Evolutionary conservation across 1,140 invertebrate species (phyloP).

Genomic region (Drosophila fuyamai): DNA sequence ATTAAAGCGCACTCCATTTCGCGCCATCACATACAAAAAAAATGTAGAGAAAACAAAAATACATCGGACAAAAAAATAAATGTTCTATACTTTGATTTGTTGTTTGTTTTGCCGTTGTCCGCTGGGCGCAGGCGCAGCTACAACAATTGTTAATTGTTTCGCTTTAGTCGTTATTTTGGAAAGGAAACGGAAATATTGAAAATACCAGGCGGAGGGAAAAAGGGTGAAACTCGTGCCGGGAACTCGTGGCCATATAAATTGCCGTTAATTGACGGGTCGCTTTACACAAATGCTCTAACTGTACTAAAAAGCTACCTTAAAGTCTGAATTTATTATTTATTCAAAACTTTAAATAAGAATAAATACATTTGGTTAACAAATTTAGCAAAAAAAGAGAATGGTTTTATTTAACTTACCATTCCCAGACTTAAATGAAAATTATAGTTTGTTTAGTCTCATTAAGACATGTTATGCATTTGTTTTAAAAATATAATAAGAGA

Average conservation of each 20-base stretch:
- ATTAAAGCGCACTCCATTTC: constrained; percentile 82
- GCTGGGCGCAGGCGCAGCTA: constrained; percentile 67
- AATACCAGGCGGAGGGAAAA: constrained; percentile 11
- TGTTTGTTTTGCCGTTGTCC: constrained; percentile 78
- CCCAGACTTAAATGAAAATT: no score
- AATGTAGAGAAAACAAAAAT: constrained; percentile 27
- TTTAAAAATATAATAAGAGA: background rate
- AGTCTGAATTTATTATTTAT: no score
- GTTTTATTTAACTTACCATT: no score
- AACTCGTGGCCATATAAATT: constrained; percentile 69
- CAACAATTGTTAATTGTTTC: constrained; percentile 82
- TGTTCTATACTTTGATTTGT: constrained; percentile 52
- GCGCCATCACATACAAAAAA: constrained; percentile 58
- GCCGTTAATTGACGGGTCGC: constrained; percentile 72
- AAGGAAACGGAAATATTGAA: constrained; percentile 52
- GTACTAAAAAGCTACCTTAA: constrained; percentile 7
- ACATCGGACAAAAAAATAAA: constrained; percentile 25
- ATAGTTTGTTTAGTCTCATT: no score
- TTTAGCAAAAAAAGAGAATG: no score
- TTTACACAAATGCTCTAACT: constrained; percentile 25
- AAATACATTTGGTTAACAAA: background rate
- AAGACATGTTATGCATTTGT: no score
- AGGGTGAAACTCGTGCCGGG: constrained; percentile 44
- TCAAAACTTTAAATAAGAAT: no score
- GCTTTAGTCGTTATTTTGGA: constrained; percentile 47